Evolutionary conservation across 35 echinoderm and acorn worm species (phyloP), one percentile per base, ranked within the genome.

Genomic region (Ophiothrix spiculata): DNA sequence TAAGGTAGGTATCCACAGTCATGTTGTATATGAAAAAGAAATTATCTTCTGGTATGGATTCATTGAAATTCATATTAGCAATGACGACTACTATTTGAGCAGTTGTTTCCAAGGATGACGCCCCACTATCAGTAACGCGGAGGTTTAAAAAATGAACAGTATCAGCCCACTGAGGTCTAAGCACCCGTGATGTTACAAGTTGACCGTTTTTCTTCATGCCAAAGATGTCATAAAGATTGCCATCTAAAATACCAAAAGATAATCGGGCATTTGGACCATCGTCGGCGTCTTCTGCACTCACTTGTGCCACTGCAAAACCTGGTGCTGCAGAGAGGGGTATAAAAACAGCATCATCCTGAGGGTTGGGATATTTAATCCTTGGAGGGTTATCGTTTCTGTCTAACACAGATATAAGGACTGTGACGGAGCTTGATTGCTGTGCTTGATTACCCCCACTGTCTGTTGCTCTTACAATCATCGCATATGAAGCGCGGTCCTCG

Each of bases 301-400:
- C 82, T 33, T 87, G 41, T 36, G 80, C 74, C 0, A 99, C 84
- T 6, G 42, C 75, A 49, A 99, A 91, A 14, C 92, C 92, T 1
- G 88, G 81, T 28, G 64, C 64, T 19, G 96, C 96, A 56, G 79
- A 38, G 4, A 86, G 28, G 16, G 96, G 92, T 1, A 99, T 89
- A 38, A 94, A 94, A 38, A 90, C 38, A 41, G 84, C 81, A 74
- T 92, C 40, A 77, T 94, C 78, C 32, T 21, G 77, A 64, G 45
- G 6, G 25, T 79, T 87, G 17, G 96, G 96, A 54, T 87, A 91
- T 31, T 41, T 31, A 31, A 99, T 75, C 1, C 37, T 0, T 40
- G 96, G 96, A 64, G 92, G 64, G 40, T 99, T 94, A 38, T 99
- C 96, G 39, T 99, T 99, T 23, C 75, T 75, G 83, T 99, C 92